phyloP scores from a whole-genome alignment of 2,113 vertebrate genomes.

The Mugil cephalus region DNA sequence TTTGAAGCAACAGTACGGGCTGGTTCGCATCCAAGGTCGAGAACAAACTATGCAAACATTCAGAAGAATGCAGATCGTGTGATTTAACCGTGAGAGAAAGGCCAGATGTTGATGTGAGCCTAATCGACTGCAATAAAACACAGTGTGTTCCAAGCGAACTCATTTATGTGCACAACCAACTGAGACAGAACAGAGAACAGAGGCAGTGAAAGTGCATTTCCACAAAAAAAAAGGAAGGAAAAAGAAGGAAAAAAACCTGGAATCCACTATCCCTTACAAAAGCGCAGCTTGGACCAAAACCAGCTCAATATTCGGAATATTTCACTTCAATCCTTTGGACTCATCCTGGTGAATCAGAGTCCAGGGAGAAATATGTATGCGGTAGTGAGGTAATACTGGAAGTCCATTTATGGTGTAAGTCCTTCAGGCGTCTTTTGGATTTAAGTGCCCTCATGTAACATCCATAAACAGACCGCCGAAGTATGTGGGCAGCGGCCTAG shows the following conservation, averaged over 20 bases:
- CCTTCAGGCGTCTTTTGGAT: neutral
- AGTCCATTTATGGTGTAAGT: constrained; percentile 43
- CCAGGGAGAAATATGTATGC: neutral
- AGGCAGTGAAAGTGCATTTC: too few relatives aligned
- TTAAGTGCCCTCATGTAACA: constrained; percentile 22
- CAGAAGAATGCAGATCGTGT: too few relatives aligned
- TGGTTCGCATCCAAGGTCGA: neutral
- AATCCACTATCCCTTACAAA: too few relatives aligned
- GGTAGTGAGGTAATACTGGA: constrained; percentile 1
- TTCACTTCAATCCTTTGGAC: too few relatives aligned
- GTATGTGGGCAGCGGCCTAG: constrained; percentile 42
- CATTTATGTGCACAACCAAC: too few relatives aligned
- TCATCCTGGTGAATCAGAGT: neutral
- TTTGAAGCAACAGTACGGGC: neutral
- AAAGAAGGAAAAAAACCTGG: neutral
- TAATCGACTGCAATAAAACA: too few relatives aligned
- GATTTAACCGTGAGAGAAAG: too few relatives aligned
- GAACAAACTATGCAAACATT: neutral
- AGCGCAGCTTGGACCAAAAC: too few relatives aligned
- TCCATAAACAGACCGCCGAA: constrained; percentile 57
- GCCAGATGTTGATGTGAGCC: neutral
- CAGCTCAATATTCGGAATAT: too few relatives aligned
- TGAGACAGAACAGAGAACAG: too few relatives aligned
- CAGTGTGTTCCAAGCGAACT: too few relatives aligned
- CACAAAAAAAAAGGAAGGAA: too few relatives aligned